Evolutionary conservation across 2,113 vertebrate genomes (phyloP).

Genomic region (Pitta sordida): DNA sequence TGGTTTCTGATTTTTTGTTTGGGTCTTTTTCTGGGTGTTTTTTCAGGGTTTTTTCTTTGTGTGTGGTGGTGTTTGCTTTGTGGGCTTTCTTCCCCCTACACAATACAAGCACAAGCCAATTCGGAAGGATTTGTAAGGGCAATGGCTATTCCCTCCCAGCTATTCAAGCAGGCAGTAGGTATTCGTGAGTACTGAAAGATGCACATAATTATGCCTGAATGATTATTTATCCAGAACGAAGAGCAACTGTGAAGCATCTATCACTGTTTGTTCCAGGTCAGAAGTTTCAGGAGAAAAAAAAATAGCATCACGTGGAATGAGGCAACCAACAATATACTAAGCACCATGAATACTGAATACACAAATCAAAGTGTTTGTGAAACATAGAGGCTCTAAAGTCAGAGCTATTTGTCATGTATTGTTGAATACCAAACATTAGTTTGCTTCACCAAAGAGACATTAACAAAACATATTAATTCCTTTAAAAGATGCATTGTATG

Average conservation of each 20-base stretch:
- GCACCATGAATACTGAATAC: background rate
- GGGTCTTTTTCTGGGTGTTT: background rate
- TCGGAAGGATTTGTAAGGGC: background rate
- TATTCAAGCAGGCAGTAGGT: constrained; percentile 8
- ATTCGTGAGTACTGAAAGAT: background rate
- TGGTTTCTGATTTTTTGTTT: background rate
- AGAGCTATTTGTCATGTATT: background rate
- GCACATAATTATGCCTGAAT: constrained; percentile 13
- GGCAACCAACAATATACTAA: background rate
- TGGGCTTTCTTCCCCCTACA: background rate
- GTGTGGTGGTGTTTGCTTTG: background rate
- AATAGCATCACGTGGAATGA: background rate
- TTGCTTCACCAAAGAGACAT: background rate
- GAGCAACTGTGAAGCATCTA: constrained; percentile 12
- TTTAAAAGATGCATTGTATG: background rate
- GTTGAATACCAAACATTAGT: background rate
- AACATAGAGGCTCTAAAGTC: background rate
- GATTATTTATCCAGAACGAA: constrained; percentile 29
- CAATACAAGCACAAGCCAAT: background rate
- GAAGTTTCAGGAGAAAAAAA: constrained; percentile 21
- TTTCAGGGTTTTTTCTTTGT: accelerated
- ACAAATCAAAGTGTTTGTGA: background rate
- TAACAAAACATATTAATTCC: background rate
- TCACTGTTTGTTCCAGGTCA: constrained; percentile 44
- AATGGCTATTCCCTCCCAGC: background rate